A percentile compares a stretch with the other conserved stretches of the same genome.
Conservation (phyloP, 2,113 vertebrate genomes). For the Danio rerio region DNA sequence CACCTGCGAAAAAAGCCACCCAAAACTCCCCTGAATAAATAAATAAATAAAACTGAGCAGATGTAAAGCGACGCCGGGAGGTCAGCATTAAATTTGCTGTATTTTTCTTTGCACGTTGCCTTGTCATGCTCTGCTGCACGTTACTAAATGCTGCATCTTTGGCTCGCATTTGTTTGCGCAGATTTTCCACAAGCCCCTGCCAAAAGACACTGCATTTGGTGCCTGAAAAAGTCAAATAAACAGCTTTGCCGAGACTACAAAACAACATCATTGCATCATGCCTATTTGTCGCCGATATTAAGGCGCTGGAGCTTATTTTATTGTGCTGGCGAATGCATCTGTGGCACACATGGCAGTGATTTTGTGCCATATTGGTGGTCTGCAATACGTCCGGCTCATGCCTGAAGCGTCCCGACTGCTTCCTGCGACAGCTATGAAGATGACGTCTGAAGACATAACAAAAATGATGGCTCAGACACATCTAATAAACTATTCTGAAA, state of each 20-base stretch:
- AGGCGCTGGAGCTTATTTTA: neutral
- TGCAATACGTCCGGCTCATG: conserved; percentile 8
- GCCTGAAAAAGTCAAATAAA: conserved; percentile 24
- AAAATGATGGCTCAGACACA: neutral
- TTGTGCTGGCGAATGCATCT: conserved; percentile 23
- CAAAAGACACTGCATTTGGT: conserved; percentile 59
- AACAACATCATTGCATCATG: conserved; percentile 33
- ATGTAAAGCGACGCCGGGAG: conserved; percentile 44
- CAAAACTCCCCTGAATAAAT: too few species aligned
- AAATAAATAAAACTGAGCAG: conserved; percentile 46
- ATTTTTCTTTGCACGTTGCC: conserved; percentile 56
- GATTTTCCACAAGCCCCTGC: conserved; percentile 73
- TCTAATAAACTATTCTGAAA: neutral
- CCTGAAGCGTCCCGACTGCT: conserved; percentile 18
- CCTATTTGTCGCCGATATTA: neutral
- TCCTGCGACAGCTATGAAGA: conserved; percentile 15
- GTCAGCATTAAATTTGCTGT: conserved; percentile 4
- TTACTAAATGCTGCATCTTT: too few species aligned
- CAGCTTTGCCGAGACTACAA: neutral
- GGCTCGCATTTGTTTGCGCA: too few species aligned
- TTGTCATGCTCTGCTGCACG: conserved; percentile 69
- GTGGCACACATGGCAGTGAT: conserved; percentile 22
- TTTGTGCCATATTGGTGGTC: conserved; percentile 23
- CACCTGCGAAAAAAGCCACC: conserved; percentile 28
- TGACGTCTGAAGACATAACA: conserved; percentile 23